phyloP scores from a whole-genome alignment of 2,888 invertebrate genomes.

The Pristionchus entomophagus region DNA sequence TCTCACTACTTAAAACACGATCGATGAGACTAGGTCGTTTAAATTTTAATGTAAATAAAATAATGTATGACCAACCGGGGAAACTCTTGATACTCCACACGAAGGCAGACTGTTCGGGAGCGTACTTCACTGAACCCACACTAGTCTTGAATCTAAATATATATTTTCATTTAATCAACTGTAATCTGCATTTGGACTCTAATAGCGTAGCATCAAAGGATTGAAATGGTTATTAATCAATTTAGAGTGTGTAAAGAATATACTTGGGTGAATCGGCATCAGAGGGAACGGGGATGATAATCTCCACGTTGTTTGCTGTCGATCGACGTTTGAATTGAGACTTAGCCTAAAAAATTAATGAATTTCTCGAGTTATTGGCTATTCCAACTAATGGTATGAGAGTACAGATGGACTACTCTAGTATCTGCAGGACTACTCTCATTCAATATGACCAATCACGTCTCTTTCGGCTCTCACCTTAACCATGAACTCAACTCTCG shows the following conservation, averaged over 20 bases:
- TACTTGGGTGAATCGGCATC: conserved; percentile 98
- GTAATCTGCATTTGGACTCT: neutral
- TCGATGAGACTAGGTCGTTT: neutral
- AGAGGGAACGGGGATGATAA: conserved; percentile 92
- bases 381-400: neutral
- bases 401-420: neutral
- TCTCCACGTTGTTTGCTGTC: conserved; percentile 98
- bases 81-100: conserved; percentile 84
- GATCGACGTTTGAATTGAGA: conserved; percentile 97
- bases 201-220: neutral
- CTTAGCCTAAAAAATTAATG: conserved; percentile 82
- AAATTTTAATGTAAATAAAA: neutral
- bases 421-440: neutral
- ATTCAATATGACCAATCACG: neutral
- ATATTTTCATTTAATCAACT: neutral
- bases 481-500: conserved; percentile 98
- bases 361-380: neutral
- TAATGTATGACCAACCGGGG: conserved; percentile 77
- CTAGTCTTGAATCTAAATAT: conserved; percentile 57
- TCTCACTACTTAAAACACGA: neutral
- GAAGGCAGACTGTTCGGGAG: conserved; percentile 95
- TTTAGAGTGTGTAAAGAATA: neutral
- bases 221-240: neutral
- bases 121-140: conserved; percentile 86
- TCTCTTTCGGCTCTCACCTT: conserved; percentile 79